A percentile compares a stretch with the other conserved stretches of the same genome.
Evolutionary conservation across 2,797 vertebrate species (phyloP).

Genomic region (Vultur gryphus): DNA sequence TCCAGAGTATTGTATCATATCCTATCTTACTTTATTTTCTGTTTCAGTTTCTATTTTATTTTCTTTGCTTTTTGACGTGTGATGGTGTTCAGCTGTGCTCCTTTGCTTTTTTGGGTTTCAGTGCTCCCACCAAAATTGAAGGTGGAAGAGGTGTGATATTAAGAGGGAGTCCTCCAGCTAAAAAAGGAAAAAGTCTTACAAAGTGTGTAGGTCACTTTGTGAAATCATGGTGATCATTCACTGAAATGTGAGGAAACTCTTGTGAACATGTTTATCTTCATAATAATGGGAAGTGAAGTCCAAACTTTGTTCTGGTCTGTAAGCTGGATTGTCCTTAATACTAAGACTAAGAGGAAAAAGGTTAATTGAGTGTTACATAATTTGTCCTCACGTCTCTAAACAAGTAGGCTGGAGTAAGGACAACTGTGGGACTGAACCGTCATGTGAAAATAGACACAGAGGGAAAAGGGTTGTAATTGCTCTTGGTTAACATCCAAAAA

Average conservation of each 20-base stretch:
- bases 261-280: neutral
- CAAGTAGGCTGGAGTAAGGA: neutral
- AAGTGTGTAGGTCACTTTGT: neutral
- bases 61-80: neutral
- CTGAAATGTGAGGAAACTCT: neutral
- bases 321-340: neutral
- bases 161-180: neutral
- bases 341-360: neutral
- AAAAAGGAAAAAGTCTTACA: neutral
- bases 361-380: neutral
- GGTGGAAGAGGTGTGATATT: neutral
- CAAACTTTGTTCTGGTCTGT: neutral
- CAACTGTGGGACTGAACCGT: neutral
- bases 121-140: neutral
- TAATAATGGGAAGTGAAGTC: neutral
- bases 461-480: neutral
- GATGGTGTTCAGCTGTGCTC: neutral
- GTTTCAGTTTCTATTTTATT: neutral
- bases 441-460: neutral
- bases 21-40: neutral
- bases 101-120: neutral
- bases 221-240: neutral
- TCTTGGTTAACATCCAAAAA: neutral
- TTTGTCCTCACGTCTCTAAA: neutral
- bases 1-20: accelerated